Base-by-base conservation (phyloP, 1,140 invertebrate species). In the Psilanteris sp. region DNA sequence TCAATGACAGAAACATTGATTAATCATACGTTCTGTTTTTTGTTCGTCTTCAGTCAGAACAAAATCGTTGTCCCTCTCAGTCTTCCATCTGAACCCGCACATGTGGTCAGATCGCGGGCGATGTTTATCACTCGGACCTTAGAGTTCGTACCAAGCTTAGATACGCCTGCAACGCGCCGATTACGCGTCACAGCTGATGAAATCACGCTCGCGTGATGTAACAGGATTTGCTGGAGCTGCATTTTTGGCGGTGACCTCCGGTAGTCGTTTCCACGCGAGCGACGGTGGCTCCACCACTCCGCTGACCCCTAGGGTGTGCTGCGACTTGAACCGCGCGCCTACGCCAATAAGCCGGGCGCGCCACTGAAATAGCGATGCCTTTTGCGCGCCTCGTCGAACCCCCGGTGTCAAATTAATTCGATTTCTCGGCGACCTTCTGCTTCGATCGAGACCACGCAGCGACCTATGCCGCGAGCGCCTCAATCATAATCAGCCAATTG, bases 351-450 rank as follows among this genome's bases (percentile, higher is more conserved):
- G 26, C 50, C 22, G 13, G 37, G 10, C 46, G 16, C 48, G 15
- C 34, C 2, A 18, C 27, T 44, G 14, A 24, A 44, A 52, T n/a
- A 26, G 37, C 48, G 14, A 44, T 27, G 18, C 16, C 22, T 50
- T 50, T 14, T 55, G 39, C 20, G 22, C 39, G 39, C 37, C 16
- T 31, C 64, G 52, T 68, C 24, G 48, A 48, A 34, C 57, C 50
- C 50, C 50, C 50, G 43, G 31, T 44, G 70, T 66, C 70, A 73
- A 73, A 64, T 66, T 57, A 66, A 73, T 73, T 73, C 70, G 70
- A 73, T 73, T 73, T 66, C 70, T 73, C 59, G 34, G 41, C 31
- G 70, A 73, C 70, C 70, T 73, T 73, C 70, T 73, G 70, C 59
- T 73, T 66, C 59, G 70, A 64, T 73, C 70, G 70, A 57, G 68